Evolutionary conservation across 2,888 invertebrate genomes (phyloP), one percentile per base, ranked within the genome.

Genomic region (Drosophila picticornis): DNA sequence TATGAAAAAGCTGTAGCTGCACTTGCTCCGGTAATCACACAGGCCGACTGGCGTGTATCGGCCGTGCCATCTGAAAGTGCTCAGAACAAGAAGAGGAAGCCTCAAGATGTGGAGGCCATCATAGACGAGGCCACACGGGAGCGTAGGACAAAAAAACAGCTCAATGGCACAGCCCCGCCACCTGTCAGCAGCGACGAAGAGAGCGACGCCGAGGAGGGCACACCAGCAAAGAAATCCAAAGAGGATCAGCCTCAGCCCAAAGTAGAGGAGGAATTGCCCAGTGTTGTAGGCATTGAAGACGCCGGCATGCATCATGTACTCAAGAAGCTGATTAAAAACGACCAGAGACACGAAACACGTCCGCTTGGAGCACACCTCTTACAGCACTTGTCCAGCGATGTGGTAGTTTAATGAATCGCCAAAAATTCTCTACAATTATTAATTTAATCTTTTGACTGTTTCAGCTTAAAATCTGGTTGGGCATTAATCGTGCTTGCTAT

Each of bases 401-500:
- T 94, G 60, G 96, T 96, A 93, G 94, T 92, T 90, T 5, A 4
- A 19, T 19, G 16, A 46, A 46, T 36, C 16, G 10, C 25, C 2
- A 4, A 32, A 27, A 51, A 16, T 5, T 11, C 3, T 22, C 29
- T 32, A 22, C 11, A 60, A 7, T 29, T 40, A 11, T 50, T 64
- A 10, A 38, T 19, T 16, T 29, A 7, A 19, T 40, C 3, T 25
- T 22, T 48, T 74, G 79, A 73, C 62, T 66, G 50, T 69, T 72
- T 0, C 94, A 96, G 96, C 85, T 96, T 2, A 92, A 94, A 74
- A 89, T 92, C 19, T 97, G 97, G 97, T 91, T 96, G 60, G 92
- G 94, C 53, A 95, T 95, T 50, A 97, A 97, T 88, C 94, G 97
- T 77, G 96, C 96, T 0, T 97, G 97, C 84, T 97, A 97, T 91